Evolutionary conservation across 23 tunicate species (phyloP).

Genomic region (Halocynthia aurantium): DNA sequence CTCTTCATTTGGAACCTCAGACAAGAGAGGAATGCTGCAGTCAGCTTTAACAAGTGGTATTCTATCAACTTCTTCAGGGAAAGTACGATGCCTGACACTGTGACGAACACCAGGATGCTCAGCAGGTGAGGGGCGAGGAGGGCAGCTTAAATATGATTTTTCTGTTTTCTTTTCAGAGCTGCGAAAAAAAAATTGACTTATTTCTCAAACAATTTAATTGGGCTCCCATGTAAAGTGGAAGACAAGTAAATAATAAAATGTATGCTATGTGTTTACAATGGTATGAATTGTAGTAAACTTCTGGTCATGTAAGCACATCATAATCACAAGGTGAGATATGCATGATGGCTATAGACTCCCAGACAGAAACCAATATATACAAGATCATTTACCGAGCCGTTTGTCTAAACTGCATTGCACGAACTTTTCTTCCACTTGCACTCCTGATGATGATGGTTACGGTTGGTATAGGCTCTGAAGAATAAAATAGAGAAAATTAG

Average conservation of each 20-base stretch:
- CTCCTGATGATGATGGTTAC: constrained; percentile 64
- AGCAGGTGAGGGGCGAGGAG: constrained; percentile 52
- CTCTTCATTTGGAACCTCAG: constrained; percentile 69
- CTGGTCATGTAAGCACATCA: too few species aligned
- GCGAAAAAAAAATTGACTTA: neutral
- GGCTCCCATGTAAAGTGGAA: too few species aligned
- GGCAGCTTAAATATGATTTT: constrained; percentile 34
- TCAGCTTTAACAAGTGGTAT: constrained; percentile 94
- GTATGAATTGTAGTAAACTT: too few species aligned
- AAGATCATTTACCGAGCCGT: constrained; percentile 46
- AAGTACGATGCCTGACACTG: constrained; percentile 37
- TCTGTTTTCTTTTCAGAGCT: constrained; percentile 53
- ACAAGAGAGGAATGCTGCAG: constrained; percentile 70
- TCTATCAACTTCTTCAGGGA: constrained; percentile 80
- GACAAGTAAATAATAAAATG: too few species aligned
- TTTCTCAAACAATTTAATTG: too few species aligned
- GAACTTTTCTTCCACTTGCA: constrained; percentile 61
- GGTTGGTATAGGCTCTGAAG: constrained; percentile 63
- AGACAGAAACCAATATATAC: neutral
- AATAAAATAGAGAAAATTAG: neutral
- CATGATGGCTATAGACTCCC: too few species aligned
- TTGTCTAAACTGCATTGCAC: constrained; percentile 70
- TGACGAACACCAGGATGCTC: constrained; percentile 21
- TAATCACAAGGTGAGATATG: too few species aligned
- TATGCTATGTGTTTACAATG: too few species aligned